Base-by-base conservation (phyloP, 2,797 vertebrate genomes). In the Silurus lanzhouensis region DNA sequence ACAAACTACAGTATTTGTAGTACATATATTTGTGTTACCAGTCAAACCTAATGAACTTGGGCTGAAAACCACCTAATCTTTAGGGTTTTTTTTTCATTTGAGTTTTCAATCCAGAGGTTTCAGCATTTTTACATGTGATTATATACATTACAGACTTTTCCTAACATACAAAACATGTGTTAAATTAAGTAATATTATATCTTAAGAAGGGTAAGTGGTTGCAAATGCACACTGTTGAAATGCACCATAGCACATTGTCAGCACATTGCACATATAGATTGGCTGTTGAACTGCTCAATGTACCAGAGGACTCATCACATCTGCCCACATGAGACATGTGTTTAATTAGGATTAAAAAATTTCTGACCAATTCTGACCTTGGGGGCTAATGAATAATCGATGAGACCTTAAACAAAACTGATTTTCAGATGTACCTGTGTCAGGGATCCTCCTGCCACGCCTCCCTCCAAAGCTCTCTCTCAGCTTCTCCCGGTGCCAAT, bases 261-360 rank as follows among this genome's bases (percentile, higher is more conserved):
- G 44, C 60, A 38, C 38, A 38, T 38, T 38, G 31, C 2, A 38
- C 14, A 46, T 68, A 31, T 3, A 76, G n/a, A 72, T 72, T 46
- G 61, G 31, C 20, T 17, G 72, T 55, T 75, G 72, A 9, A 75
- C 52, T 31, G 22, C 74, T 58, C 52, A 12, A 1, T 1, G 20
- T 76, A 19, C 15, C 12, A 55, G 31, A 88, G 88, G 71, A 75
- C 85, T 66, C 75, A 46, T 31, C 68, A 31, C 31, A 77, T 86
- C 17, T 14, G 58, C n/a, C 72, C 82, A 70, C 88, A 25, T 63
- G 78, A 87, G 88, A 25, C 25, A 76, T 76, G 74, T 83, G 66
- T 80, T 82, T 68, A 66, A 82, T 86, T 86, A 74, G 70, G 46
- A 77, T 83, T 86, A 38, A 63, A 70, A 78, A 22, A 31, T 44